Base-by-base conservation (phyloP, 2,113 vertebrate genomes). In the Fulica atra region DNA sequence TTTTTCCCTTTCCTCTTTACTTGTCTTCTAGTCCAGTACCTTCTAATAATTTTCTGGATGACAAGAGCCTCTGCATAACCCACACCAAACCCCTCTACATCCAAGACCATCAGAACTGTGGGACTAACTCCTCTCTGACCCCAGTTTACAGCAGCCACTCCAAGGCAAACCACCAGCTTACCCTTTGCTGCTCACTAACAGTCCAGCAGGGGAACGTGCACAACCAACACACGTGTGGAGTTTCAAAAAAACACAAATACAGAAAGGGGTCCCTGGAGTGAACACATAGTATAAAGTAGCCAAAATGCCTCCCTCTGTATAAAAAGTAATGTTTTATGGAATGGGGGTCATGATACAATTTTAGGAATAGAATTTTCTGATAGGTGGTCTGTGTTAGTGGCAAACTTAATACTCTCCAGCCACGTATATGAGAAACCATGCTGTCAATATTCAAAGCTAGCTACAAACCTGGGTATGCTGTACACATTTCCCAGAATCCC, bases 201-300 rank as follows among this genome's bases (percentile, higher is more conserved):
- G 31, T 16, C 54, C 83, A 54, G n/a, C 28, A 26, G 50, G 28
- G 31, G 61, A 85, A 15, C 18, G 0, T 1, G 24, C 16, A 26
- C 66, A 48, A 0, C 9, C 29, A 61, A 66, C 35, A 25, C 10
- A 0, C 1, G 31, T 3, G 3, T 2, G 20, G 53, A 60, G n/a
- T 29, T 40, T 19, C 35, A 56, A 19, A 23, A 46, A 60, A 57
- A 73, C 1, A 38, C 8, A 77, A 59, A 16, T 13, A 35, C 21
- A 73, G 54, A 60, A 46, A 50, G 63, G 16, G 29, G 2, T 53
- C 23, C 23, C 51, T 24, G 5, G 2, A 61, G n/a, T 6, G 24
- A 73, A 33, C 29, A 23, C 6, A 13, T 24, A 26, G 11, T 13
- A 42, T 28, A 7, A 31, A 19, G 31, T 2, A 66, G 29, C 29